These are phyloP conservation scores for Dryobota labecula DNA, from an alignment of 2,888 invertebrate species.

Conservation along the genomic window DNA sequence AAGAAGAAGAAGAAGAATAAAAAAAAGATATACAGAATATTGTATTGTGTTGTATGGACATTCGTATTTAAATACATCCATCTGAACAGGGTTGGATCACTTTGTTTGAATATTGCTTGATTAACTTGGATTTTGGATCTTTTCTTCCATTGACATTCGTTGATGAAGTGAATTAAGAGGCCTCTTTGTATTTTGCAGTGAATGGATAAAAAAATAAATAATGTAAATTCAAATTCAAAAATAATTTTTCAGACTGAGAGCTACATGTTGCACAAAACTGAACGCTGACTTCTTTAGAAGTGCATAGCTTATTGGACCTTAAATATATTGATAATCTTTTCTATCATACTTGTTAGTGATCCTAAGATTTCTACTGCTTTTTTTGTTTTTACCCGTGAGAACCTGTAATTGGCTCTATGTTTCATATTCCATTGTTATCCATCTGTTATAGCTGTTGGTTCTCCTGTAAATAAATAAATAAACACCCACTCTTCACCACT, in stretches of 20 bases:
- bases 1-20: no score
- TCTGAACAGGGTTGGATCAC: neutral
- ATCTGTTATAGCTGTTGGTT: no score
- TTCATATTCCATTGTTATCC: no score
- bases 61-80: neutral
- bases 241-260: neutral
- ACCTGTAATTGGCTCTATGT: no score
- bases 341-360: no score
- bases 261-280: neutral
- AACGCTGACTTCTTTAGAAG: no score
- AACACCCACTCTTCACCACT: neutral
- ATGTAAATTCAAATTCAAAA: neutral
- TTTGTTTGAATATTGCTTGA: neutral
- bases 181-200: neutral
- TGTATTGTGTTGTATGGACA: neutral
- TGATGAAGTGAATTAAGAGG: neutral
- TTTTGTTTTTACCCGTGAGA: no score
- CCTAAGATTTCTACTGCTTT: no score
- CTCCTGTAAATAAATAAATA: no score
- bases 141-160: neutral
- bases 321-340: no score
- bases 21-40: no score
- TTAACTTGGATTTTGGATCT: neutral
- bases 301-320: no score
- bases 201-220: neutral